phyloP scores from a whole-genome alignment of 2,113 vertebrate species.

The Steatornis caripensis region DNA sequence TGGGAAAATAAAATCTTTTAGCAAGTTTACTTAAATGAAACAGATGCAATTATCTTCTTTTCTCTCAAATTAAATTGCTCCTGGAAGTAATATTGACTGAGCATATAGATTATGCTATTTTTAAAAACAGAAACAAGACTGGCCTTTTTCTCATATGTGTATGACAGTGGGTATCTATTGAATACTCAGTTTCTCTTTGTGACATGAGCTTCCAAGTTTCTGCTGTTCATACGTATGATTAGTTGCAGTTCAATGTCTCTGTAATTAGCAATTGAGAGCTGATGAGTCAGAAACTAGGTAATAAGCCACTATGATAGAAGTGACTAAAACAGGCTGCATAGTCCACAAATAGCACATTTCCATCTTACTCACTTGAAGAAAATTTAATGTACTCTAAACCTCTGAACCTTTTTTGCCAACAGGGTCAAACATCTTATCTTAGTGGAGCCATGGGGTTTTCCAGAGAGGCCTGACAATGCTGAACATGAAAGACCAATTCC shows the following conservation, averaged over 20 bases:
- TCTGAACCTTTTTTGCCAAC: constrained; percentile 42
- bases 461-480: constrained; percentile 79
- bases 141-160: not conserved
- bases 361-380: not conserved
- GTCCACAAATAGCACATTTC: not conserved
- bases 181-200: not conserved
- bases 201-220: not conserved
- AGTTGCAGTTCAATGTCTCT: not conserved
- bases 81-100: not conserved
- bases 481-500: constrained; percentile 87
- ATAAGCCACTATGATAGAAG: not conserved
- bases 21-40: not conserved
- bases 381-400: not conserved
- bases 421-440: constrained; percentile 91
- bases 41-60: not conserved
- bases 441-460: constrained; percentile 97
- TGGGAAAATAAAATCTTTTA: not conserved
- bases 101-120: not conserved
- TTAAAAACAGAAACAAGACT: not conserved
- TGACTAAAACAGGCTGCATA: not conserved
- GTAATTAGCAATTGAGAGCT: not conserved
- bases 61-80: not conserved
- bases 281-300: not conserved
- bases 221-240: not conserved
- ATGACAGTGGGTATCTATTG: not conserved